Percentiles rank a stretch among this genome's conserved stretches.
Evolutionary conservation across 2,113 vertebrate genomes (phyloP).

Genomic region (Tapirus terrestris): DNA sequence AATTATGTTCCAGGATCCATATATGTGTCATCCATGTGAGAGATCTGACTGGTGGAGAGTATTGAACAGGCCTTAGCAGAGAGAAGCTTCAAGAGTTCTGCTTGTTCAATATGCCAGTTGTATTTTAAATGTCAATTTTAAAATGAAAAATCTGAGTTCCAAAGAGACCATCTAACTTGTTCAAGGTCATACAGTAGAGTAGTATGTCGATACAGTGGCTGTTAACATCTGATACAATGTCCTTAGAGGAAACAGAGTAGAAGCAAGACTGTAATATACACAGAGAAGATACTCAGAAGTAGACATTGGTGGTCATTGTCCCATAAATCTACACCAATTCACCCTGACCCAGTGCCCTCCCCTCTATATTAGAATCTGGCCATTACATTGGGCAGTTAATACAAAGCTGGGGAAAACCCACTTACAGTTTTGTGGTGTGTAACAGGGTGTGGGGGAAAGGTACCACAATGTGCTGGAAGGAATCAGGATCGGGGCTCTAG

Average conservation of each 20-base stretch:
- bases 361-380: not conserved
- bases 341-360: not conserved
- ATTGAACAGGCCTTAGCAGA: not conserved
- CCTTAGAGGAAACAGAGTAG: not conserved
- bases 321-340: not conserved
- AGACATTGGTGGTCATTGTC: not conserved
- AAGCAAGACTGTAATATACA: not conserved
- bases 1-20: not conserved
- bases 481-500: not conserved
- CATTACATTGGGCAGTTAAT: not conserved
- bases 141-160: not conserved
- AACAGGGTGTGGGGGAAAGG: not conserved
- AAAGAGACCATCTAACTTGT: not conserved
- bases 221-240: not conserved
- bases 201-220: not conserved
- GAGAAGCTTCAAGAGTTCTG: not conserved
- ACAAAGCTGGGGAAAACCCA: not conserved
- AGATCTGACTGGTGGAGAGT: not conserved
- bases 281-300: not conserved
- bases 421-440: not conserved
- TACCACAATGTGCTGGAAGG: not conserved
- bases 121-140: not conserved
- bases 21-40: not conserved
- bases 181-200: not conserved
- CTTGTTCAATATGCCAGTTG: not conserved